A percentile compares a stretch with the other conserved stretches of the same genome.
phyloP scores from a whole-genome alignment of 2,888 invertebrate species.

The Empis stercorea region DNA sequence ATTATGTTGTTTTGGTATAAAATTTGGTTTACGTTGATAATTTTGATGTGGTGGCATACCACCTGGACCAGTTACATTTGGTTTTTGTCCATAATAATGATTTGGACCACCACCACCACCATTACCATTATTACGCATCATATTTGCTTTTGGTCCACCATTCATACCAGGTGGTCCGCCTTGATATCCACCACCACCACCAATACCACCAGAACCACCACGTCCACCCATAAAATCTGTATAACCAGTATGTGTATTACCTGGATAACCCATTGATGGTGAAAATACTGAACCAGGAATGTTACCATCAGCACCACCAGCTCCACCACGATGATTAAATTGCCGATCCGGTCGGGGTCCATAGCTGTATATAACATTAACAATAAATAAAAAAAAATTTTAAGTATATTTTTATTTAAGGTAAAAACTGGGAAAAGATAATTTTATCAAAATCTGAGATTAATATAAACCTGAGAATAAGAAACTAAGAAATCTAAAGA shows the following conservation, averaged over 20 bases:
- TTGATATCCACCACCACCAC: not conserved
- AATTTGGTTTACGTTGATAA: constrained; percentile 4
- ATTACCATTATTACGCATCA: constrained; percentile 1
- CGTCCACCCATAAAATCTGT: constrained; percentile 5
- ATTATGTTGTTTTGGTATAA: constrained; percentile 5
- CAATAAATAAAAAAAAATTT: not conserved
- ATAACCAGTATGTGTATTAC: not conserved
- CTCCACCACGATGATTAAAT: constrained; percentile 1
- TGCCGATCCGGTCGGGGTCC: constrained; percentile 10
- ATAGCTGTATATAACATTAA: too few species aligned
- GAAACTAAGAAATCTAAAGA: too few species aligned
- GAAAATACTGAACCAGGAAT: constrained; percentile 5
- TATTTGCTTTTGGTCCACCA: constrained; percentile 4
- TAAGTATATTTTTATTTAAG: too few species aligned
- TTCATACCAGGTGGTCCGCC: not conserved
- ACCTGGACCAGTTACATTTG: not conserved
- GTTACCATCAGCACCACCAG: not conserved
- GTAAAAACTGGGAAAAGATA: too few species aligned
- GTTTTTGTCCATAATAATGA: constrained; percentile 3
- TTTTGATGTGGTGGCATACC: not conserved
- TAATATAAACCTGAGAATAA: too few species aligned
- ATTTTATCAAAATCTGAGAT: too few species aligned
- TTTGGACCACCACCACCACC: not conserved
- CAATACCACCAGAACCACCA: not conserved
- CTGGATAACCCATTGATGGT: constrained; percentile 2